Base-by-base conservation (phyloP, 1,140 invertebrate genomes). In the Dufourea novaeangliae region DNA sequence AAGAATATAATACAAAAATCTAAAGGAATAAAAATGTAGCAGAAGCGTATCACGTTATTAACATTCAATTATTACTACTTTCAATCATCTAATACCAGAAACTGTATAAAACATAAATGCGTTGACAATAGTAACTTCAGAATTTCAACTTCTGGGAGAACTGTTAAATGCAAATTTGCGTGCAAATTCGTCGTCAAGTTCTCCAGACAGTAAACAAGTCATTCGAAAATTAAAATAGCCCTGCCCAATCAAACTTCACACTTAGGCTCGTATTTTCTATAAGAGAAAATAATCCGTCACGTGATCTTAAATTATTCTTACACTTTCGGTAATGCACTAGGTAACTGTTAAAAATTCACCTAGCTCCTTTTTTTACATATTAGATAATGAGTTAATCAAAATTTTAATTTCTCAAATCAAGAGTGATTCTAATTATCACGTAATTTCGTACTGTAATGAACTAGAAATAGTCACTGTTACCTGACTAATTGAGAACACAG, bases 1-100 rank as follows among this genome's bases (percentile, higher is more conserved):
- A 57, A 66, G 20, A 57, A 37, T 68, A 52, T 37, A 25, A 71
- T 46, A 66, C 32, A 46, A 74, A 34, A 27, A 22, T 50, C 0
- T 41, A 37, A 67, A 63, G 52, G 22, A 66, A n/a, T 73, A 32
- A 27, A 72, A 56, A 67, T 66, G 27, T 25, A 56, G 71, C 71
- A 25, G 46, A 74, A 67, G 62, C 59, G 32, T 61, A 39, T 54
- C 44, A 17, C 54, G 25, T 73, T 22, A 37, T 29, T 72, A 54
- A 0, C 14, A 25, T 46, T 37, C 32, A 5, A 41, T 11, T 32
- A 29, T 22, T 32, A 32, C 20, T n/a, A 50, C n/a, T 7, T 4
- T 41, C 10, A 44, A 71, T 25, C 39, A 11, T 44, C 22, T 12
- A 70, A 20, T 37, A n/a, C 32, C 25, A 37, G 22, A 2, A 59